Percentiles rank a stretch among this genome's conserved stretches.
phyloP scores from a whole-genome alignment of 2,113 vertebrate species.

The Pomatostomus ruficeps region DNA sequence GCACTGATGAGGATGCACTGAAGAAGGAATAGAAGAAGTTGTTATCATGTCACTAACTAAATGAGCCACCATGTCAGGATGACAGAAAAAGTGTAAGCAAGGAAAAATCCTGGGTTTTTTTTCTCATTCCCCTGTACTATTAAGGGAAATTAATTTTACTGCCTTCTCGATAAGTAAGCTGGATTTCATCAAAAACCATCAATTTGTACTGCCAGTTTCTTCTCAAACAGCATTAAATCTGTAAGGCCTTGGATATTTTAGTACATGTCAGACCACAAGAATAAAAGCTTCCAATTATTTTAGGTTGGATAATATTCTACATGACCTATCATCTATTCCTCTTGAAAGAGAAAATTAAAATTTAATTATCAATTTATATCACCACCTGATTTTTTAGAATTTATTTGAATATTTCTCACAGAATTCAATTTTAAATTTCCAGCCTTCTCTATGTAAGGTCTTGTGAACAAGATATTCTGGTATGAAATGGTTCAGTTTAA shows the following conservation, averaged over 20 bases:
- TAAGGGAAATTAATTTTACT: background rate
- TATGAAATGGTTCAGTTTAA: background rate
- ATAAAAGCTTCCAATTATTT: background rate
- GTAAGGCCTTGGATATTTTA: background rate
- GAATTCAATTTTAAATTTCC: background rate
- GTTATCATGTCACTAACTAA: background rate
- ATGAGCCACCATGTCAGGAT: background rate
- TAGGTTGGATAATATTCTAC: background rate
- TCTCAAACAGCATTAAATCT: background rate
- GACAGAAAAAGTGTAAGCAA: background rate
- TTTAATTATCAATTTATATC: background rate
- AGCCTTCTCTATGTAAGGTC: background rate
- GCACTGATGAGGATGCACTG: rapidly evolving
- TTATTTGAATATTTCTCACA: background rate
- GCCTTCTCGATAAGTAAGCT: background rate
- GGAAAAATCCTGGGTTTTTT: background rate
- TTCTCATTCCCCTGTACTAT: background rate
- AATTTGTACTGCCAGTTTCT: background rate
- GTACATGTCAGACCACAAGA: background rate
- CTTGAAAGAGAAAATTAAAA: background rate
- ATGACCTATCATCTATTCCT: background rate
- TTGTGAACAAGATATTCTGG: background rate
- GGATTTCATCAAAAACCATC: background rate
- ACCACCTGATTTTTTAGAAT: background rate
- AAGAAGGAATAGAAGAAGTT: background rate